Conservation (phyloP, 2,113 vertebrate genomes). For the Alexandromys fortis region DNA sequence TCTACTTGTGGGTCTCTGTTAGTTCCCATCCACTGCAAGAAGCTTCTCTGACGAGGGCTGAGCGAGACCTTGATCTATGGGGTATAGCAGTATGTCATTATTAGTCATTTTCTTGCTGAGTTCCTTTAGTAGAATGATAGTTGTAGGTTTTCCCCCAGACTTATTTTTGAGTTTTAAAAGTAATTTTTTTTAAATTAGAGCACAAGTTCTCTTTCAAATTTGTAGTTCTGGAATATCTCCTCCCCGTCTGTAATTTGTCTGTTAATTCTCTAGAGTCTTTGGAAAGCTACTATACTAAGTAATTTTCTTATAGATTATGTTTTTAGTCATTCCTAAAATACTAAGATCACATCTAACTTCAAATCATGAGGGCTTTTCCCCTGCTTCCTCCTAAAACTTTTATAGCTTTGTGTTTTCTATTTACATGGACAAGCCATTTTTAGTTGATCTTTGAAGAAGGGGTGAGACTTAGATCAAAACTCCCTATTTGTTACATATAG, state of each 20-base stretch:
- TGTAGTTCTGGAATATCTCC: slow-evolving; percentile 31
- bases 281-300: neutral
- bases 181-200: neutral
- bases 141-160: neutral
- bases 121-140: neutral
- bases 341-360: neutral
- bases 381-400: neutral
- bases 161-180: slow-evolving; percentile 42
- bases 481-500: neutral
- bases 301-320: slow-evolving; percentile 12
- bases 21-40: neutral
- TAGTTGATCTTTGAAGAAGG: slow-evolving; percentile 21
- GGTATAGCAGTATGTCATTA: neutral
- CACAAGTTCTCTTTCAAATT: slow-evolving; percentile 8
- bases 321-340: neutral
- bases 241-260: slow-evolving; percentile 10
- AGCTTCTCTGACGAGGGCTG: neutral
- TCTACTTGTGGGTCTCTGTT: neutral
- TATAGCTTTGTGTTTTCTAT: neutral
- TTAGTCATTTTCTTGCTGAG: neutral
- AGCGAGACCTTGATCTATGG: neutral
- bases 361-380: neutral
- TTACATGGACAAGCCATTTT: neutral
- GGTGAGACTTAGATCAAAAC: neutral
- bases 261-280: slow-evolving; percentile 33